A percentile compares a stretch with the other conserved stretches of the same genome.
Evolutionary conservation across 2,113 vertebrate genomes (phyloP).

Genomic region (Oxygymnocypris stewartii): DNA sequence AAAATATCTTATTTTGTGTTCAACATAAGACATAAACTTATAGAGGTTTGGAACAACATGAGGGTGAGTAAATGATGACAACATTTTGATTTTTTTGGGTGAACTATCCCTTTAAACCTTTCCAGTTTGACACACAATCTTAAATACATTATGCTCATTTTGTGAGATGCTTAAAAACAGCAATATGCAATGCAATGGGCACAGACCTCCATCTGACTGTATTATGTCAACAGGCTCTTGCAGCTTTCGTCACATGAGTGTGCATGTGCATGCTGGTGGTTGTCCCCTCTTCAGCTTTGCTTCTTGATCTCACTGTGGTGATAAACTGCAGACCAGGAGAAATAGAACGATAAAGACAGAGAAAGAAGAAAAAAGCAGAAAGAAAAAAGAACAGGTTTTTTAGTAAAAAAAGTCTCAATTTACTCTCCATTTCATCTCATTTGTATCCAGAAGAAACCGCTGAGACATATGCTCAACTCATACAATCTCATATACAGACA

Average conservation of each 20-base stretch:
- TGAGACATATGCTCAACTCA: conserved; percentile 7
- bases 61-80: too few relatives aligned
- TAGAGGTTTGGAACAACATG: too few relatives aligned
- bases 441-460: neutral
- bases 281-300: conserved; percentile 30
- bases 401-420: neutral
- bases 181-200: neutral
- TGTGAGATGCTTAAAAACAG: neutral
- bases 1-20: too few relatives aligned
- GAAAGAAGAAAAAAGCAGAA: neutral
- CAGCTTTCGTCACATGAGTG: neutral
- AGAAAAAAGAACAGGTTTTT: neutral
- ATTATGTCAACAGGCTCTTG: neutral
- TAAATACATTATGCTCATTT: neutral
- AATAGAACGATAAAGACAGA: neutral
- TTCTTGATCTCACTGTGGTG: conserved; percentile 34
- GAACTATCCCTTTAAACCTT: neutral
- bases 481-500: conserved; percentile 8
- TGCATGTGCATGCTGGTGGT: neutral
- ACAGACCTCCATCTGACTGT: neutral
- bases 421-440: neutral
- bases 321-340: conserved; percentile 6
- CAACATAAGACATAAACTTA: too few relatives aligned
- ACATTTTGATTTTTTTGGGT: too few relatives aligned
- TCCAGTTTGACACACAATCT: neutral